These are phyloP conservation scores for Crossocerus cetratus DNA, from an alignment of 2,888 invertebrate species.

Conservation along the genomic window DNA sequence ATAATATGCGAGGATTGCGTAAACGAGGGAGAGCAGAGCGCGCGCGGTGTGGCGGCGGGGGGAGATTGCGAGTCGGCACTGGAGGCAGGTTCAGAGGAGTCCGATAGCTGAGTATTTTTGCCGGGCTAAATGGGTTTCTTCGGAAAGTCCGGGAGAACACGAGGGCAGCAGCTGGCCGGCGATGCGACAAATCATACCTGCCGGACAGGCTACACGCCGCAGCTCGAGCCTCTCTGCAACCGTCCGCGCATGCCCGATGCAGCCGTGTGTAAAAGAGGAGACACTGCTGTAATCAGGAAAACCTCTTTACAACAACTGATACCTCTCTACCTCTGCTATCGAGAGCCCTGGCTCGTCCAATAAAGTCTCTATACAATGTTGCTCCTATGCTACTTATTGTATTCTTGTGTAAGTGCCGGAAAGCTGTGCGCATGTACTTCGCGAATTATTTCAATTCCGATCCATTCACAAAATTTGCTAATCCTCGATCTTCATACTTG, in stretches of 20 bases:
- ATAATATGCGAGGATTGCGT: constrained; percentile 2
- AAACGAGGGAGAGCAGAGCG: background rate
- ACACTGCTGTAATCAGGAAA: constrained; percentile 41
- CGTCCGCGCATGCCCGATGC: constrained; percentile 37
- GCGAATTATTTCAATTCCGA: too few relatives aligned
- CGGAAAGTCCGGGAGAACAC: constrained; percentile 53
- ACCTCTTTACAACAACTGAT: background rate
- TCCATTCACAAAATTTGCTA: too few relatives aligned
- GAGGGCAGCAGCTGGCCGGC: constrained; percentile 71
- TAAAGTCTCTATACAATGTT: too few relatives aligned
- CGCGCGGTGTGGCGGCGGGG: background rate
- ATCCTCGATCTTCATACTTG: too few relatives aligned
- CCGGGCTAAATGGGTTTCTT: constrained; percentile 50
- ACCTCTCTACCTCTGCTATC: too few relatives aligned
- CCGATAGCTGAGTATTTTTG: constrained; percentile 52
- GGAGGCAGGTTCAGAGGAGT: constrained; percentile 26
- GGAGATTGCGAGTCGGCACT: constrained; percentile 23
- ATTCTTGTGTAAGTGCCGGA: too few relatives aligned
- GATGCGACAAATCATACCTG: constrained; percentile 72
- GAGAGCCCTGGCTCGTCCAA: too few relatives aligned
- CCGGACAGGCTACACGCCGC: constrained; percentile 62
- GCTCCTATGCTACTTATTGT: too few relatives aligned
- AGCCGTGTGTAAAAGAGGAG: constrained; percentile 34
- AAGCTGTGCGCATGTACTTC: too few relatives aligned
- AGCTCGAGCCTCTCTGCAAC: constrained; percentile 19